phyloP scores from a whole-genome alignment of 1,140 invertebrate species.

The Dufourea novaeangliae region DNA sequence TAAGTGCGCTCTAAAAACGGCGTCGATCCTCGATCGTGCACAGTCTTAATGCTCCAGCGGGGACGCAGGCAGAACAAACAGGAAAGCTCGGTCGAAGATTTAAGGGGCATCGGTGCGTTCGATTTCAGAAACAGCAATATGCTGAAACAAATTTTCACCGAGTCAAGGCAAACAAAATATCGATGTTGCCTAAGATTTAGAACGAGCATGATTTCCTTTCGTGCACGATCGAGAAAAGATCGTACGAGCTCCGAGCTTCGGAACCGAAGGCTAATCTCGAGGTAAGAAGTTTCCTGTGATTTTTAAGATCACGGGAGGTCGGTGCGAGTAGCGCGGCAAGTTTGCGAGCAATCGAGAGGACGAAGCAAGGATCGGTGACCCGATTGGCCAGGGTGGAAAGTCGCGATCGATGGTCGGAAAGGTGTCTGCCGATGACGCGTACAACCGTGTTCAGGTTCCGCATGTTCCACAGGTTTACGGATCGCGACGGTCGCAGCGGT shows the following conservation, averaged over 20 bases:
- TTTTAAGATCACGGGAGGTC: background rate
- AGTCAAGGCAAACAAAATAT: too few species aligned
- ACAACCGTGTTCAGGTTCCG: slow-evolving; percentile 17
- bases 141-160: too few species aligned
- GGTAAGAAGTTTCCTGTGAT: background rate
- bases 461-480: too few species aligned
- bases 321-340: background rate
- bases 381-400: background rate
- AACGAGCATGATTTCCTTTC: background rate
- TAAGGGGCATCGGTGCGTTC: background rate
- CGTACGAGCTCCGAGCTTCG: background rate
- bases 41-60: background rate
- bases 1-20: background rate
- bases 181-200: background rate
- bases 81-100: background rate
- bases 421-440: slow-evolving; percentile 63
- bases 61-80: background rate
- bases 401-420: slow-evolving; percentile 31
- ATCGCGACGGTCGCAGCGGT: background rate
- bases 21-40: slow-evolving; percentile 23
- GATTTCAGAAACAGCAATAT: too few species aligned
- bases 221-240: slow-evolving; percentile 22
- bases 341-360: slow-evolving; percentile 15
- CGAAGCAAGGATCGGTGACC: background rate
- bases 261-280: background rate